phyloP scores from a whole-genome alignment of 1,140 invertebrate genomes.

The Tribolium madens region DNA sequence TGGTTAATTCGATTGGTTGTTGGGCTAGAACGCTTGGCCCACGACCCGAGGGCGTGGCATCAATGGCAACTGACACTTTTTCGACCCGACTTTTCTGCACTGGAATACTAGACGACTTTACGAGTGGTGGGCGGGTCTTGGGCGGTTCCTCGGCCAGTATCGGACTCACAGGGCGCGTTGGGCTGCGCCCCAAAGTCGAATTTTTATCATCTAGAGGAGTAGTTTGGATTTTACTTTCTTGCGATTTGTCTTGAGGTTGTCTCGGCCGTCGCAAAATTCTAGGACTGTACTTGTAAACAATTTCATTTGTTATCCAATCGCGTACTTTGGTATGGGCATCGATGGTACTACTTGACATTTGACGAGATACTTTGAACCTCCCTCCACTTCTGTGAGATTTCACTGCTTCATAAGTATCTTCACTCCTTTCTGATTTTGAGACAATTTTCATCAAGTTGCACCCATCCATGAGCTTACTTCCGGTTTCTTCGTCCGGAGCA shows the following conservation, averaged over 20 bases:
- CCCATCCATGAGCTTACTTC: slow-evolving; percentile 59
- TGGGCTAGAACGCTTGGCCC: slow-evolving; percentile 79
- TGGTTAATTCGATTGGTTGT: slow-evolving; percentile 79
- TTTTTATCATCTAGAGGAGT: slow-evolving; percentile 64
- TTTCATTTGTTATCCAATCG: slow-evolving; percentile 85
- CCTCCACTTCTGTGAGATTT: slow-evolving; percentile 72
- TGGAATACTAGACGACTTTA: slow-evolving; percentile 54
- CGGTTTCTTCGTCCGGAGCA: slow-evolving; percentile 39
- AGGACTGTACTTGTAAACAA: slow-evolving; percentile 78
- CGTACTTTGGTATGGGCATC: slow-evolving; percentile 87
- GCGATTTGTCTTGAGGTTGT: slow-evolving; percentile 32
- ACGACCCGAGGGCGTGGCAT: slow-evolving; percentile 79
- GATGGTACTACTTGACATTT: slow-evolving; percentile 82
- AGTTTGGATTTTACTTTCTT: slow-evolving; percentile 34
- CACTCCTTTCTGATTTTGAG: slow-evolving; percentile 67
- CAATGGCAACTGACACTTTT: slow-evolving; percentile 80
- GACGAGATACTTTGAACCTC: slow-evolving; percentile 76
- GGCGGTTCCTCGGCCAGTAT: slow-evolving; percentile 54
- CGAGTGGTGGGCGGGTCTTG: slow-evolving; percentile 37
- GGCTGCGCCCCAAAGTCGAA: slow-evolving; percentile 62
- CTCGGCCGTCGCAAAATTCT: slow-evolving; percentile 68
- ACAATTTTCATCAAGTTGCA: slow-evolving; percentile 72
- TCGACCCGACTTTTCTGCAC: slow-evolving; percentile 66
- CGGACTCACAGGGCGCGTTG: slow-evolving; percentile 67
- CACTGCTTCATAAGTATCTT: slow-evolving; percentile 72